Conservation (phyloP, 2,888 invertebrate species). For the Leucoptera coffeella region DNA sequence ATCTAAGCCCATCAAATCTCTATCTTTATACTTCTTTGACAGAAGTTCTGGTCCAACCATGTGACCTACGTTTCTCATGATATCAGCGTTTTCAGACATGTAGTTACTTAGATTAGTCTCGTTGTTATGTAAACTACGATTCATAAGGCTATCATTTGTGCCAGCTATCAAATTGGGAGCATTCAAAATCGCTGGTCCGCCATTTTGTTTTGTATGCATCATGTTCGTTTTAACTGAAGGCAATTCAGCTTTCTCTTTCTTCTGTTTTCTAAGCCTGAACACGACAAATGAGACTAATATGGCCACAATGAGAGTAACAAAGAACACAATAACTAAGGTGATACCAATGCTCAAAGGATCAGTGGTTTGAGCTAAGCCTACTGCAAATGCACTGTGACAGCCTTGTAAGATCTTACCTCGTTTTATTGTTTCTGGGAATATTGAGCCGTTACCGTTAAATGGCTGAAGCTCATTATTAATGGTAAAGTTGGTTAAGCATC, state of each 20-base stretch:
- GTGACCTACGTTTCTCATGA: constrained; percentile 70
- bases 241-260: constrained; percentile 74
- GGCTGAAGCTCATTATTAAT: constrained; percentile 88
- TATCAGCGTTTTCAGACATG: constrained; percentile 67
- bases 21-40: constrained; percentile 83
- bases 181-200: constrained; percentile 62
- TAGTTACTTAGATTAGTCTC: constrained; percentile 66
- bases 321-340: constrained; percentile 89
- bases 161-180: constrained; percentile 62
- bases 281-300: constrained; percentile 90
- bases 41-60: constrained; percentile 80
- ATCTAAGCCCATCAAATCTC: constrained; percentile 68
- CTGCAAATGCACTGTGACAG: constrained; percentile 69
- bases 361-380: constrained; percentile 70
- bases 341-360: constrained; percentile 90
- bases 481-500: constrained; percentile 84
- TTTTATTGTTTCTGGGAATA: constrained; percentile 63
- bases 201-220: constrained; percentile 73
- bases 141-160: constrained; percentile 63
- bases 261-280: constrained; percentile 80
- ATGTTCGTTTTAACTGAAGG: constrained; percentile 59
- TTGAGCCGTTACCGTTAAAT: constrained; percentile 79
- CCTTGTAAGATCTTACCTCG: constrained; percentile 70
- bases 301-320: constrained; percentile 81
- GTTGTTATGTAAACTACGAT: constrained; percentile 61